Conservation (phyloP, 2,113 vertebrate species). For the Psilopogon haemacephalus region DNA sequence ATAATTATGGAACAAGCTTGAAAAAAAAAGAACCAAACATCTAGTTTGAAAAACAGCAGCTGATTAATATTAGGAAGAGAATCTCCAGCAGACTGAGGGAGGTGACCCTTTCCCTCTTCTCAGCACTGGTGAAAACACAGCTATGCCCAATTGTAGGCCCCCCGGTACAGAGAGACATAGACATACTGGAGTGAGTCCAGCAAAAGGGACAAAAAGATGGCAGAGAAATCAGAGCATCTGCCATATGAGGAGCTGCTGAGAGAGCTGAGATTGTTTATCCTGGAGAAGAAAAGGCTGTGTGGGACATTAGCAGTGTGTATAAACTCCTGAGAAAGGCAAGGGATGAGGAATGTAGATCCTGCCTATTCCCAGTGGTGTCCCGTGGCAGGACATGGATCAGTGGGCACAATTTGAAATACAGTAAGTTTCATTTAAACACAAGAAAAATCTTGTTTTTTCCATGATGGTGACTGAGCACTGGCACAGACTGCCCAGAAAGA, state of each 20-base stretch:
- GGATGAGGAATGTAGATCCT: background rate
- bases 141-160: background rate
- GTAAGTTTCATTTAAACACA: background rate
- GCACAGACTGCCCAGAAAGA: background rate
- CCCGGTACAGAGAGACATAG: no score
- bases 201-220: background rate
- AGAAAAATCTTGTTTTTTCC: background rate
- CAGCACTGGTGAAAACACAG: background rate
- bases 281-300: background rate
- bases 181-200: background rate
- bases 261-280: background rate
- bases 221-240: background rate
- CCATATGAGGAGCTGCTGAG: background rate
- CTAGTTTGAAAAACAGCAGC: background rate
- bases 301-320: background rate
- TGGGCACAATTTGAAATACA: background rate
- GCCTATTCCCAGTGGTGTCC: background rate
- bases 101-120: background rate
- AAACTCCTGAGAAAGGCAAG: background rate
- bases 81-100: background rate
- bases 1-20: background rate
- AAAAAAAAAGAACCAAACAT: background rate
- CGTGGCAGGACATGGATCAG: background rate
- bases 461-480: background rate
- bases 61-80: background rate